A percentile compares a stretch with the other conserved stretches of the same genome.
Conservation (phyloP, 2,113 vertebrate species). For the Proteles cristata region DNA sequence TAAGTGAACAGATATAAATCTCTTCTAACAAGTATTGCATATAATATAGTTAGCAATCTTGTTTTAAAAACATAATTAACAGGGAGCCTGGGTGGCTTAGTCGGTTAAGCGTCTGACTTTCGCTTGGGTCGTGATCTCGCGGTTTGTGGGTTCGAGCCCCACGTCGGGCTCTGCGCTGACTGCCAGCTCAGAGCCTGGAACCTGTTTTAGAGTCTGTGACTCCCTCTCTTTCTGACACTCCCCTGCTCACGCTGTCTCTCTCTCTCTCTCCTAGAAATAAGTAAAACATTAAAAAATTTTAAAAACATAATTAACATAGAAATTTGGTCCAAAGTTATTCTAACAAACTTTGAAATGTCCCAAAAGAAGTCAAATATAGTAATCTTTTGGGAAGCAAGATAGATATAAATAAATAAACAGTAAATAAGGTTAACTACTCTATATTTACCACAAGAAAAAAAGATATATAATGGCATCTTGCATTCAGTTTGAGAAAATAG, state of each 20-base stretch:
- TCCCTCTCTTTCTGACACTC: too few species aligned
- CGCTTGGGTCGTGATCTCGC: too few species aligned
- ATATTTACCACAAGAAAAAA: neutral
- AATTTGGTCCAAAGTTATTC: neutral
- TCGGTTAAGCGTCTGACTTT: too few species aligned
- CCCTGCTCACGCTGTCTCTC: too few species aligned
- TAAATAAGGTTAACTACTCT: neutral
- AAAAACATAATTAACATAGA: neutral
- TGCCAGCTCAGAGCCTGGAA: too few species aligned
- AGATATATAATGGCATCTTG: neutral
- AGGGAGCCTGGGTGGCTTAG: too few species aligned
- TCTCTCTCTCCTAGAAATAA: too few species aligned
- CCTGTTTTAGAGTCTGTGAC: too few species aligned
- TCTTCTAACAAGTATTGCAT: neutral
- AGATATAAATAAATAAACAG: neutral
- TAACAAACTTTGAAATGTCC: neutral
- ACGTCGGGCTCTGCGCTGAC: too few species aligned
- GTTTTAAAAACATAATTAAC: neutral
- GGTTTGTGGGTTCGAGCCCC: too few species aligned
- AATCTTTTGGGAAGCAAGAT: neutral
- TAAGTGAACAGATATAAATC: neutral
- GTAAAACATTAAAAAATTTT: neutral
- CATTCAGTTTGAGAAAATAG: neutral
- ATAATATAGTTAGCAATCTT: neutral
- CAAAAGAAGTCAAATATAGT: neutral